These are phyloP conservation scores for Scaptodrosophila lebanonensis DNA, from an alignment of 1,140 invertebrate genomes.

Conservation along the genomic window DNA sequence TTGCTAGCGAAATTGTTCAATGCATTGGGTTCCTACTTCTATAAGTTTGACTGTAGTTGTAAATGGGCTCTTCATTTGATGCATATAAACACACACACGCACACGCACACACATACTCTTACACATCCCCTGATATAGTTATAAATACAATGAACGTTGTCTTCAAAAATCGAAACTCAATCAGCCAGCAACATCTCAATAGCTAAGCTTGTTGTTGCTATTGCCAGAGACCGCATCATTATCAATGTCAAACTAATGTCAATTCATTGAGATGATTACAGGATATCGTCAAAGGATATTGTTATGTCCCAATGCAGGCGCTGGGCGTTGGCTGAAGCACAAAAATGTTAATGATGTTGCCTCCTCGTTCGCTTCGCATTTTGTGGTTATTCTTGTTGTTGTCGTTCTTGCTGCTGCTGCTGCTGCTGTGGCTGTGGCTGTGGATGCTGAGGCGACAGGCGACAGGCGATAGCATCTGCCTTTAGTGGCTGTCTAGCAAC, in stretches of 20 bases:
- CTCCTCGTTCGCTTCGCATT: too few species aligned
- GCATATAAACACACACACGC: too few species aligned
- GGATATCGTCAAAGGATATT: conserved; percentile 72
- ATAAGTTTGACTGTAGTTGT: too few species aligned
- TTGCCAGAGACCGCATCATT: conserved; percentile 33
- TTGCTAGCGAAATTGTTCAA: too few species aligned
- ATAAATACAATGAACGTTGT: too few species aligned
- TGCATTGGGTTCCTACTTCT: too few species aligned
- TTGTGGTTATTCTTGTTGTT: neutral
- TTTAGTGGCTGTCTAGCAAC: too few species aligned
- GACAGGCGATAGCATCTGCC: too few species aligned
- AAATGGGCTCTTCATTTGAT: too few species aligned
- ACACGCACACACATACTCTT: too few species aligned
- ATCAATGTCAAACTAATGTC: conserved; percentile 73
- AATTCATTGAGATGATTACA: conserved; percentile 66
- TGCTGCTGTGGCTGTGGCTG: conserved; percentile 32
- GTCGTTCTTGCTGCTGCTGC: conserved; percentile 7
- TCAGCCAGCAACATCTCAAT: conserved; percentile 20
- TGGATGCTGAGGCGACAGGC: conserved; percentile 14
- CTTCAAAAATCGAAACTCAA: too few species aligned
- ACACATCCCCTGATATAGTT: too few species aligned
- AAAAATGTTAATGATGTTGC: conserved; percentile 20
- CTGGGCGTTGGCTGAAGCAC: neutral
- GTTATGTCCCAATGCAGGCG: conserved; percentile 63
- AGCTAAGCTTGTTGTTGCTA: neutral